phyloP scores from a whole-genome alignment of 2,113 vertebrate species.

The Microcebus lehilahytsara region DNA sequence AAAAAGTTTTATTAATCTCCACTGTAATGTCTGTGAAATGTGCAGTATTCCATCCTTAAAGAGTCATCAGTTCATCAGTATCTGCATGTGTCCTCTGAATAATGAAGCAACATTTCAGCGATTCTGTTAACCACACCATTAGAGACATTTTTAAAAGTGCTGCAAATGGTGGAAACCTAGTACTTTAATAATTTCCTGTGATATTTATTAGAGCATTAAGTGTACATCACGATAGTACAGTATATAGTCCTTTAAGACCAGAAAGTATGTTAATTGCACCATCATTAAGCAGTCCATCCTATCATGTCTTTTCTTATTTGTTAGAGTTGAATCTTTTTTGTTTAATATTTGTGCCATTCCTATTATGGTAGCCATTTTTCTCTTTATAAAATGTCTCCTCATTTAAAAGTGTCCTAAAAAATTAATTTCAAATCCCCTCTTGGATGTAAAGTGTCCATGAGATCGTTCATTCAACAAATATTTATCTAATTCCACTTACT shows the following conservation, averaged over 20 bases:
- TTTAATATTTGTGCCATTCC: slow-evolving; percentile 40
- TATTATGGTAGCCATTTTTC: slow-evolving; percentile 58
- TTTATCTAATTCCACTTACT: slow-evolving; percentile 45
- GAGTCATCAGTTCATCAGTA: background rate
- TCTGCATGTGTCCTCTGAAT: slow-evolving; percentile 57
- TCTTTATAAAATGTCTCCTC: slow-evolving; percentile 41
- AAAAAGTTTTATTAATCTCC: slow-evolving; percentile 55
- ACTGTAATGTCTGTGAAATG: slow-evolving; percentile 47
- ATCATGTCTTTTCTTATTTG: background rate
- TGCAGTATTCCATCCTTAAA: slow-evolving; percentile 56
- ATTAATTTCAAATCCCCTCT: slow-evolving; percentile 43
- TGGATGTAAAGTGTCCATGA: slow-evolving; percentile 37
- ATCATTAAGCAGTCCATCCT: slow-evolving; percentile 50
- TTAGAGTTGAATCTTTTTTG: slow-evolving; percentile 46
- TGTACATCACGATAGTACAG: slow-evolving; percentile 32
- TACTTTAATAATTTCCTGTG: slow-evolving; percentile 61
- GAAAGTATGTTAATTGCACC: slow-evolving; percentile 60
- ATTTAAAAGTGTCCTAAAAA: slow-evolving; percentile 45
- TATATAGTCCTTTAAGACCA: slow-evolving; percentile 60
- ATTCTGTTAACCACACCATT: slow-evolving; percentile 55
- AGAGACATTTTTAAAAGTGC: slow-evolving; percentile 21
- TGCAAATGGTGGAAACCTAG: slow-evolving; percentile 49
- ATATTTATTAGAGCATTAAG: slow-evolving; percentile 50
- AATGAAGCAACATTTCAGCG: slow-evolving; percentile 59
- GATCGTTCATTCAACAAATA: slow-evolving; percentile 32